phyloP scores from a whole-genome alignment of 2,113 vertebrate species.

The Gymnocephalus cernua region DNA sequence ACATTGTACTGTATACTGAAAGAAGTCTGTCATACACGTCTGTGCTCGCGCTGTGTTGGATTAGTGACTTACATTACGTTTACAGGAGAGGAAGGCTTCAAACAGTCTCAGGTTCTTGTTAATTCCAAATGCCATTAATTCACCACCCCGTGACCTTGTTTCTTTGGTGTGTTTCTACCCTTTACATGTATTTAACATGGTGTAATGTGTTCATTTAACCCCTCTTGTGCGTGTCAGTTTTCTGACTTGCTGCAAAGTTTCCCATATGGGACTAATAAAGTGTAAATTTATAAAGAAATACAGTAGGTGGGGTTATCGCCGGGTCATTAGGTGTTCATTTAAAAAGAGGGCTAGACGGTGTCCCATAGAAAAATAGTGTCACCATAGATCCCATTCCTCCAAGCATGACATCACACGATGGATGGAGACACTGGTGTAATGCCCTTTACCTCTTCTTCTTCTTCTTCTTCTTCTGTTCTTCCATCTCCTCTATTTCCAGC shows the following conservation, averaged over 20 bases:
- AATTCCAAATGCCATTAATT: conserved; percentile 17
- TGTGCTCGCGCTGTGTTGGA: conserved; percentile 12
- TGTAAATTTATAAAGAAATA: not conserved
- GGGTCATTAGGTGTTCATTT: conserved; percentile 6
- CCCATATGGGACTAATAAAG: not conserved
- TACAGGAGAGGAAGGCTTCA: conserved; percentile 7
- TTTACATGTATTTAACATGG: not conserved
- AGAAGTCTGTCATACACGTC: not conserved
- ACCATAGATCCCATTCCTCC: conserved; percentile 19
- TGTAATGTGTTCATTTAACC: conserved; percentile 9
- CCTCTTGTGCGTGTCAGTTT: conserved; percentile 17
- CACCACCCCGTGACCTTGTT: conserved; percentile 14
- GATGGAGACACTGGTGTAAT: conserved; percentile 28
- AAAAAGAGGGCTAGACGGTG: not conserved
- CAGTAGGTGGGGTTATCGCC: conserved; percentile 3
- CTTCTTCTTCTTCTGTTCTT: conserved; percentile 8
- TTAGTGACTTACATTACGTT: conserved; percentile 19
- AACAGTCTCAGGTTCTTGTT: conserved; percentile 27
- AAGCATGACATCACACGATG: conserved; percentile 37
- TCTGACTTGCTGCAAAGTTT: conserved; percentile 7
- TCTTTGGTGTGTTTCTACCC: conserved; percentile 21
- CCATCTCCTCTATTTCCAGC: conserved; percentile 45
- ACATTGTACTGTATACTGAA: not conserved
- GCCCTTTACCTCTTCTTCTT: conserved; percentile 7
- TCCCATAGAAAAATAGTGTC: conserved; percentile 35